Percentiles rank a stretch among this genome's conserved stretches.
phyloP scores from a whole-genome alignment of 2,113 vertebrate species.

The Cochlearius cochlearius region DNA sequence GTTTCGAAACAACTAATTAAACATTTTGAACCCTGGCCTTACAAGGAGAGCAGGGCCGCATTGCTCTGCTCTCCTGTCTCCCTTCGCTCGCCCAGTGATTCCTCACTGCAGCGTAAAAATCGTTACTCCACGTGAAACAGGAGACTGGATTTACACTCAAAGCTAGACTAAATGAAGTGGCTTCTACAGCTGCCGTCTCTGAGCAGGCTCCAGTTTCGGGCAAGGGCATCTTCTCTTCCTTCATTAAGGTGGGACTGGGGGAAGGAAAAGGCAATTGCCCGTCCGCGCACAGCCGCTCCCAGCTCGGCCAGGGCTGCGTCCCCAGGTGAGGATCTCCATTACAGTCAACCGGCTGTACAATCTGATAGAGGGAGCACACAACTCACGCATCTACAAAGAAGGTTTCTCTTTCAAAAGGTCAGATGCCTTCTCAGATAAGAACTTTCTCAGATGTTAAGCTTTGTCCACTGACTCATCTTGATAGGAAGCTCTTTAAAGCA shows the following conservation, averaged over 20 bases:
- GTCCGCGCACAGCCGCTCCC: background rate
- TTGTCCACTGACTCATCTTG: background rate
- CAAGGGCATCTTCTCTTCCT: background rate
- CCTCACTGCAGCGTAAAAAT: background rate
- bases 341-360: background rate
- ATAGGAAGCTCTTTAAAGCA: slow-evolving; percentile 7
- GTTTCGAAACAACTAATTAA: slow-evolving; percentile 54
- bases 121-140: background rate
- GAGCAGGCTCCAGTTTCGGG: background rate
- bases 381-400: background rate
- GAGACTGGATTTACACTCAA: background rate
- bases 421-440: slow-evolving; percentile 21
- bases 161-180: background rate
- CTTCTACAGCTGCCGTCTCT: background rate
- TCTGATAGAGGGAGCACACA: background rate
- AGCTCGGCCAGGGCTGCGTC: fast-evolving
- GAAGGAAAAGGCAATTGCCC: background rate
- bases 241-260: background rate
- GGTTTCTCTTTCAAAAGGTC: slow-evolving; percentile 10
- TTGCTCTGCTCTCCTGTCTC: background rate
- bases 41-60: background rate
- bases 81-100: background rate
- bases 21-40: slow-evolving; percentile 3
- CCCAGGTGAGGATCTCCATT: background rate
- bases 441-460: slow-evolving; percentile 6